Conservation (phyloP, 2,888 invertebrate genomes). For the Drosophila barbarae region DNA sequence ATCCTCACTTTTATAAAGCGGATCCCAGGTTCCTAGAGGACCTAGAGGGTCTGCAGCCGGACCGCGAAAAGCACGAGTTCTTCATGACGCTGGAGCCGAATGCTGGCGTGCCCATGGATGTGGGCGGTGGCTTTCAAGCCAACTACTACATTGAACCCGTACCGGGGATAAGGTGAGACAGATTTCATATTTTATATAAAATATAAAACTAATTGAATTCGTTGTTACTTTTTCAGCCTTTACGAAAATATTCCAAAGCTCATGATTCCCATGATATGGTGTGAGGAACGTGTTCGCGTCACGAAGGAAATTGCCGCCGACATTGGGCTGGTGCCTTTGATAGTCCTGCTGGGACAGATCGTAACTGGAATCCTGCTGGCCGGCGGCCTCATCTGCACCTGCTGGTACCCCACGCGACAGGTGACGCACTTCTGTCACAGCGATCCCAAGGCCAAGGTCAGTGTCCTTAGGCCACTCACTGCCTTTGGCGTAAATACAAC, state of each 20-base stretch:
- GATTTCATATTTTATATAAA: background rate
- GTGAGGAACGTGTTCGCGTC: constrained; percentile 85
- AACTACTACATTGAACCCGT: constrained; percentile 86
- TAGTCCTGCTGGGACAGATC: constrained; percentile 82
- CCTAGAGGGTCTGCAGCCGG: constrained; percentile 86
- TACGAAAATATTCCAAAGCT: constrained; percentile 78
- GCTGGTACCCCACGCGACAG: constrained; percentile 77
- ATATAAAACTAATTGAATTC: background rate
- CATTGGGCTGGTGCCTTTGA: constrained; percentile 81
- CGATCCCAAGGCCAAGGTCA: constrained; percentile 68
- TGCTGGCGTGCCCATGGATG: constrained; percentile 88
- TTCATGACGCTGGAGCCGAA: constrained; percentile 88
- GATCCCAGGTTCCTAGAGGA: constrained; percentile 84
- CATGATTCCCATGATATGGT: constrained; percentile 89
- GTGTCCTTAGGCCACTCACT: constrained; percentile 61
- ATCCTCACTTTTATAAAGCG: constrained; percentile 90
- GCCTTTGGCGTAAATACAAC: constrained; percentile 33
- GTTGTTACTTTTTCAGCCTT: constrained; percentile 46
- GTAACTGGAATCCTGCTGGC: constrained; percentile 80
- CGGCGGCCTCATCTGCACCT: constrained; percentile 78
- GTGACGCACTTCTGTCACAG: constrained; percentile 60
- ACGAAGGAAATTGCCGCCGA: constrained; percentile 82
- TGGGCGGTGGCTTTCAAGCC: constrained; percentile 88
- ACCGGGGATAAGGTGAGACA: constrained; percentile 83
- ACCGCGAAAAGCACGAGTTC: constrained; percentile 86